Conservation (phyloP, 2,888 invertebrate species). For the Andricus curvator region DNA sequence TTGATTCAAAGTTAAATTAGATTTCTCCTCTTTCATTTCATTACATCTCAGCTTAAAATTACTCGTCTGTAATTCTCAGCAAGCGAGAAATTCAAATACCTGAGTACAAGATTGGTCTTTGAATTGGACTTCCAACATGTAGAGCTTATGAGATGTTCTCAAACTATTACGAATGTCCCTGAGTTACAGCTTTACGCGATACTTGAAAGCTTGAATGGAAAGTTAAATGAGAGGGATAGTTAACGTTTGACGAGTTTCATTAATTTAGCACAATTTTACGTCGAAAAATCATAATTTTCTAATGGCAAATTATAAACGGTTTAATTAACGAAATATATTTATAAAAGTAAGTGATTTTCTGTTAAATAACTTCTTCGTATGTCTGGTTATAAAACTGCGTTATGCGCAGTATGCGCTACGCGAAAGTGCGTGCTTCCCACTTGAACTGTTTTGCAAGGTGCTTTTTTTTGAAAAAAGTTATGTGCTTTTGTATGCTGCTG, state of each 20-base stretch:
- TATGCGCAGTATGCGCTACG: too few species aligned
- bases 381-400: too few species aligned
- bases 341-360: too few species aligned
- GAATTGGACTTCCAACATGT: constrained; percentile 21
- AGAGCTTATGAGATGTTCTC: constrained; percentile 11
- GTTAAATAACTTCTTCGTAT: too few species aligned
- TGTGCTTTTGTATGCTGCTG: too few species aligned
- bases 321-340: too few species aligned
- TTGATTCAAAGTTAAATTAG: constrained; percentile 28
- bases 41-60: constrained; percentile 18
- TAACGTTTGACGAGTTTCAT: not conserved
- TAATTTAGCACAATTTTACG: not conserved
- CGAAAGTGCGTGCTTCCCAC: too few species aligned
- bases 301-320: too few species aligned
- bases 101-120: constrained; percentile 28
- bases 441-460: too few species aligned
- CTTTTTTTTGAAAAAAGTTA: too few species aligned
- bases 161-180: constrained; percentile 18
- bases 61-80: constrained; percentile 15
- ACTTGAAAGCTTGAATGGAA: not conserved
- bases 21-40: constrained; percentile 31
- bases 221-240: not conserved
- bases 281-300: not conserved
- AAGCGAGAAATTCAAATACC: constrained; percentile 27
- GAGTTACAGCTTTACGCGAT: constrained; percentile 13